phyloP scores from a whole-genome alignment of 1,140 invertebrate genomes.

The Hormaphis cornu region DNA sequence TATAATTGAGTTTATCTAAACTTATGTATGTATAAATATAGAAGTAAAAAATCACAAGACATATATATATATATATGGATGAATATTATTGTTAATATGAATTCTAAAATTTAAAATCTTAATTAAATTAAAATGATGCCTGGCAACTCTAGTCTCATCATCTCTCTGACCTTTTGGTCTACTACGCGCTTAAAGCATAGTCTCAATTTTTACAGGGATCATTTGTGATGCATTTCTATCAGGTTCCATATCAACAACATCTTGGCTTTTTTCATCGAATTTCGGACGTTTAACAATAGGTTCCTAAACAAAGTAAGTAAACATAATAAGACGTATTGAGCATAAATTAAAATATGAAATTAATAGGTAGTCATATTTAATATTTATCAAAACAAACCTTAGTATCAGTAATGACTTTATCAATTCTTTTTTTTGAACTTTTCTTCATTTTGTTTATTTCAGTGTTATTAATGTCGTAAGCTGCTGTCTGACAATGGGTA shows the following conservation, averaged over 20 bases:
- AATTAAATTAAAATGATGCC: background rate
- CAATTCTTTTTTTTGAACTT: background rate
- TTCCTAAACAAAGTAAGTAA: slow-evolving; percentile 1
- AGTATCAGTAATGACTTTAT: too few species aligned
- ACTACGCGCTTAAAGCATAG: background rate
- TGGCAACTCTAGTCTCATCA: background rate
- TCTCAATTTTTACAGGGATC: too few species aligned
- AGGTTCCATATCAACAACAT: background rate
- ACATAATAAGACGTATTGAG: background rate
- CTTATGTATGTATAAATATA: too few species aligned
- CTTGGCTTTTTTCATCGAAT: background rate
- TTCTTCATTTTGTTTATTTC: slow-evolving; percentile 23
- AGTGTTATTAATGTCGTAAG: slow-evolving; percentile 13
- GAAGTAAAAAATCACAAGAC: background rate
- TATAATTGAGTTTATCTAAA: too few species aligned
- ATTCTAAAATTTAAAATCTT: too few species aligned
- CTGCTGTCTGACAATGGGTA: slow-evolving; percentile 12
- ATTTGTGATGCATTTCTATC: background rate
- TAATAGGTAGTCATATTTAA: too few species aligned
- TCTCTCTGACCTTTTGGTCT: background rate
- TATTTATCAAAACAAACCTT: background rate
- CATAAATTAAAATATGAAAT: background rate
- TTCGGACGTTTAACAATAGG: background rate
- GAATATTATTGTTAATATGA: too few species aligned
- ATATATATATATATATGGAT: background rate